phyloP scores from a whole-genome alignment of 2,888 invertebrate species.

The Trichopria drosophilae region DNA sequence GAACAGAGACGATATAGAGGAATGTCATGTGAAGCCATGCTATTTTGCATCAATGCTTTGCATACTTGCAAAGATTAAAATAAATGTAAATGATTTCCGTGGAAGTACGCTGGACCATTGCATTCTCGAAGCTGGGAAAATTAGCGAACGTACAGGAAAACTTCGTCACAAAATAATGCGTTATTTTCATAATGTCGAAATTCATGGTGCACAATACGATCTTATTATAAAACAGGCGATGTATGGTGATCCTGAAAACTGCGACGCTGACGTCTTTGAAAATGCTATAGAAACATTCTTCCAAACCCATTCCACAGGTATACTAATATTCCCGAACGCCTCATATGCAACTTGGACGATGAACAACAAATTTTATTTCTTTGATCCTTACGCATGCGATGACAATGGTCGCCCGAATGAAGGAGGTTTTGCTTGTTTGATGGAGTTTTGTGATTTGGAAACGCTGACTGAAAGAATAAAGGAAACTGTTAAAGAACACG shows the following conservation, averaged over 20 bases:
- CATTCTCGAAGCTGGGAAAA: conserved; percentile 42
- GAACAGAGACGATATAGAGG: conserved; percentile 37
- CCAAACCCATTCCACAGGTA: conserved; percentile 44
- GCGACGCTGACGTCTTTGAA: conserved; percentile 38
- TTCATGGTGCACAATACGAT: conserved; percentile 43
- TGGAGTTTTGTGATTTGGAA: conserved; percentile 40
- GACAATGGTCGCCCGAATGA: conserved; percentile 37
- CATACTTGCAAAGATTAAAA: conserved; percentile 46
- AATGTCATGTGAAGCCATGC: conserved; percentile 47
- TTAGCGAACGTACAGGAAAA: conserved; percentile 41
- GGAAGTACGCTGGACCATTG: conserved; percentile 44
- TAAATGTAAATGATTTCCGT: conserved; percentile 39
- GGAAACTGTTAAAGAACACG: conserved; percentile 38
- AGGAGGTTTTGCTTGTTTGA: conserved; percentile 43
- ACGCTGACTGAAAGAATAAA: conserved; percentile 42
- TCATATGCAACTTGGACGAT: conserved; percentile 50
- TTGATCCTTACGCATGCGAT: conserved; percentile 52
- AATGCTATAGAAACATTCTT: conserved; percentile 37
- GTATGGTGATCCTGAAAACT: conserved; percentile 46
- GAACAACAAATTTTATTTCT: conserved; percentile 44
- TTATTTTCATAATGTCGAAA: conserved; percentile 46
- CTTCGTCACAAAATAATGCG: conserved; percentile 44
- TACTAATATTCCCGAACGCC: conserved; percentile 45
- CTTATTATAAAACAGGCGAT: conserved; percentile 45
- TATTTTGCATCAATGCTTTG: conserved; percentile 48